A percentile compares a stretch with the other conserved stretches of the same genome.
phyloP scores from a whole-genome alignment of 2,113 vertebrate genomes.

The Boulengeromyrus knoepffleri region DNA sequence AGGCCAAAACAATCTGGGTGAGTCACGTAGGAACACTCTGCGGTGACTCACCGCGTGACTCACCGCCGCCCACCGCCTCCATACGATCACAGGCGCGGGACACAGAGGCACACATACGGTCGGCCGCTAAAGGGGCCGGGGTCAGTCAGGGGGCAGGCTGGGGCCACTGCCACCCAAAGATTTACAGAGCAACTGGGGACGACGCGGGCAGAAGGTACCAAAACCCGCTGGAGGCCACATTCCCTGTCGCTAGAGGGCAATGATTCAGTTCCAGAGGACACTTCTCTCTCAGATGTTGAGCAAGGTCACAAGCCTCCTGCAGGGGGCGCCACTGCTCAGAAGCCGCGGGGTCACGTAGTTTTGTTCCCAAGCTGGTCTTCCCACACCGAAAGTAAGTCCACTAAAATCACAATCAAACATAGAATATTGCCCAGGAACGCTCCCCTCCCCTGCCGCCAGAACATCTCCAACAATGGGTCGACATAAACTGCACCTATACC shows the following conservation, averaged over 20 bases:
- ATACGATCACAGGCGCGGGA: slow-evolving; percentile 35
- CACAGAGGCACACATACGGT: background rate
- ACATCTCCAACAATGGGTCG: background rate
- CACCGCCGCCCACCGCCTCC: slow-evolving; percentile 58
- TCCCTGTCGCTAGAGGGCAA: background rate
- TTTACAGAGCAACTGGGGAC: background rate
- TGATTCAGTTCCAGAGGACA: background rate
- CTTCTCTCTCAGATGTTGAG: background rate
- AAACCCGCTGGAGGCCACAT: background rate
- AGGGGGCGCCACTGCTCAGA: background rate
- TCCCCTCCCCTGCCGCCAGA: background rate
- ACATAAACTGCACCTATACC: background rate
- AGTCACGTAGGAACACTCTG: slow-evolving; percentile 63
- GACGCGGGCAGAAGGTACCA: background rate
- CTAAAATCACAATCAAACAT: background rate
- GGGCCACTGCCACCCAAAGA: background rate
- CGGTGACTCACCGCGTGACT: slow-evolving; percentile 57
- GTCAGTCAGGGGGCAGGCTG: background rate
- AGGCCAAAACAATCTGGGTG: slow-evolving; percentile 62
- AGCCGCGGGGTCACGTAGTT: background rate
- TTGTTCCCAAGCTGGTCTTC: background rate
- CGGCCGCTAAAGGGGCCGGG: background rate
- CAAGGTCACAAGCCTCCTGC: background rate
- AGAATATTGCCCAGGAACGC: background rate
- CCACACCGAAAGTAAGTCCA: background rate